Conservation (phyloP, 2,888 invertebrate genomes). For the Tenthredo distinguenda region DNA sequence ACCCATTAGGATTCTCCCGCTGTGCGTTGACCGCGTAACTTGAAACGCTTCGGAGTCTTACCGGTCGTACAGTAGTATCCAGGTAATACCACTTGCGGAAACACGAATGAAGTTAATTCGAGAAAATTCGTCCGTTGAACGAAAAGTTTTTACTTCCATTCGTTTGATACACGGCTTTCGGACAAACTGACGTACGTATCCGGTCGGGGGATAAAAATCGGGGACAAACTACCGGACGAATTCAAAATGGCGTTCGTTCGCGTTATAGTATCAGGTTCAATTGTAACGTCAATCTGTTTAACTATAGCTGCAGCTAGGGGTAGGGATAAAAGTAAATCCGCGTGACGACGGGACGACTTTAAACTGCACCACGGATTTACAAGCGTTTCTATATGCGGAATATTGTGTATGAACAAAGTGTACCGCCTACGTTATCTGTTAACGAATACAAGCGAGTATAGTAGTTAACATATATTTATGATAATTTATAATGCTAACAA, state of each 20-base stretch:
- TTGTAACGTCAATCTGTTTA: not conserved
- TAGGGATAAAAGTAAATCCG: not conserved
- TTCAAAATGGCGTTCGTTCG: not conserved
- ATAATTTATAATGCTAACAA: conserved; percentile 72
- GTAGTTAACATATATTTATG: conserved; percentile 70
- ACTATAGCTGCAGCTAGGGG: not conserved
- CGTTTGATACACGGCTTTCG: not conserved
- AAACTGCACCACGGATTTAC: not conserved
- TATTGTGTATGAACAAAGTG: conserved; percentile 55
- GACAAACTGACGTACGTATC: conserved; percentile 1
- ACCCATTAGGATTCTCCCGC: conserved; percentile 39
- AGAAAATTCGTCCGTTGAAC: not conserved
- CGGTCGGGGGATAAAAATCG: not conserved
- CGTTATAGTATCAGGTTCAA: not conserved
- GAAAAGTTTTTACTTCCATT: not conserved
- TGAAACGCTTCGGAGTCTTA: not conserved
- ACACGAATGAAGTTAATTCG: not conserved
- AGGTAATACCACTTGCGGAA: not conserved
- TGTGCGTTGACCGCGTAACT: conserved; percentile 22
- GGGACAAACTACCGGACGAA: not conserved
- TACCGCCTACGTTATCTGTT: conserved; percentile 69
- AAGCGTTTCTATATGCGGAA: not conserved
- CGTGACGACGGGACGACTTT: not conserved
- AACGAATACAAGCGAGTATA: conserved; percentile 29
- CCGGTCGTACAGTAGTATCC: not conserved